Conservation (phyloP, 2,888 invertebrate genomes). For the Balanococcus diminutus region DNA sequence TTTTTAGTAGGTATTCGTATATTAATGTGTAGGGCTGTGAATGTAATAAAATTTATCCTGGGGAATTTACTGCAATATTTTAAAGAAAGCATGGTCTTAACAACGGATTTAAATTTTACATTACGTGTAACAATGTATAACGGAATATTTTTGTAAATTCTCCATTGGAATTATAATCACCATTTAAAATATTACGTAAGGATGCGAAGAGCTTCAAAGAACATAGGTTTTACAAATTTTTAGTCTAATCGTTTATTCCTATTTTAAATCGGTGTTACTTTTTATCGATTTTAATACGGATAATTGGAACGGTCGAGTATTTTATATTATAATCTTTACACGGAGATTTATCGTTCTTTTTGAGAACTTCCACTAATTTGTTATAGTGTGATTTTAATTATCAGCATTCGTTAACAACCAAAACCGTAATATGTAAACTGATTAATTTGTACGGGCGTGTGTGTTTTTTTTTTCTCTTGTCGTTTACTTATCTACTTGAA, state of each 20-base stretch:
- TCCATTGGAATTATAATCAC: background rate
- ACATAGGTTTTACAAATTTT: background rate
- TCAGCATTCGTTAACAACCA: background rate
- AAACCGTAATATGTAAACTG: too few relatives aligned
- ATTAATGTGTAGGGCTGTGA: slow-evolving; percentile 28
- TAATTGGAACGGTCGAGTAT: too few relatives aligned
- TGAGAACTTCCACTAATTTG: background rate
- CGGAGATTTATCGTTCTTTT: too few relatives aligned
- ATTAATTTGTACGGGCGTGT: too few relatives aligned
- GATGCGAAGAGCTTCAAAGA: background rate
- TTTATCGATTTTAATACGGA: background rate
- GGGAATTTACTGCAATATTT: background rate
- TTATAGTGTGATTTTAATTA: background rate
- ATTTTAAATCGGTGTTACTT: background rate
- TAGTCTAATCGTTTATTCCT: background rate
- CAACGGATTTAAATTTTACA: background rate
- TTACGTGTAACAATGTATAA: background rate
- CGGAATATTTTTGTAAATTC: background rate
- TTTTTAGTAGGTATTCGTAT: background rate
- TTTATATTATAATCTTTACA: too few relatives aligned
- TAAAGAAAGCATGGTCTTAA: too few relatives aligned
- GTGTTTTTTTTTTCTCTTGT: background rate
- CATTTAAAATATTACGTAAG: background rate
- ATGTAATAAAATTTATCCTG: background rate
- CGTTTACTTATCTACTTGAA: background rate